A percentile compares a stretch with the other conserved stretches of the same genome.
phyloP scores from a whole-genome alignment of 2,113 vertebrate species.

The Periophthalmus modestus region DNA sequence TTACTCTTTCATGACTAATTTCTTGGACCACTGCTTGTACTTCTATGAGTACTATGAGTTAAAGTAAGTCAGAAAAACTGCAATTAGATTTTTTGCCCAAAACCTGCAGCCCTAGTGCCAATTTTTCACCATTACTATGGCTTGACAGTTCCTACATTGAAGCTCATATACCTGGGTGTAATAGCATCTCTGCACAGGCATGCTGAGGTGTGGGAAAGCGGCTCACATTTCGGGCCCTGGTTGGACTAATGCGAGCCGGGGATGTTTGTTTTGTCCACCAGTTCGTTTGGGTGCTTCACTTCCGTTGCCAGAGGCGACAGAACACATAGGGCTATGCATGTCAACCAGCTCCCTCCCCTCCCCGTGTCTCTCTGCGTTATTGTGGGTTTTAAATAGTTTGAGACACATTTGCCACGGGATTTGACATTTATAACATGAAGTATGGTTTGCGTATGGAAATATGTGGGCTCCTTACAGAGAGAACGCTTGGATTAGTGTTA shows the following conservation, averaged over 20 bases:
- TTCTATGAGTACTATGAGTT: too few species aligned
- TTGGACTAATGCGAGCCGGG: conserved; percentile 32
- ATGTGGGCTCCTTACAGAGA: too few species aligned
- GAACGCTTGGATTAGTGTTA: too few species aligned
- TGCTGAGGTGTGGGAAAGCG: conserved; percentile 18
- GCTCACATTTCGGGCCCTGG: conserved; percentile 4
- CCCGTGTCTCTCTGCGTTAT: neutral
- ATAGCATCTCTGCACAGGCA: conserved; percentile 8
- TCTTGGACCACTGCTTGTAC: too few species aligned
- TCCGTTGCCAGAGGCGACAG: conserved; percentile 72
- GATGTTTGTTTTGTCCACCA: conserved; percentile 75
- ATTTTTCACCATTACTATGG: too few species aligned
- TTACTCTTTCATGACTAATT: too few species aligned
- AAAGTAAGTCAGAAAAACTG: too few species aligned
- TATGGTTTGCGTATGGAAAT: neutral
- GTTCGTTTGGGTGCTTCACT: conserved; percentile 69
- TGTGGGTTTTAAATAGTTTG: neutral
- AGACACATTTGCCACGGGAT: neutral
- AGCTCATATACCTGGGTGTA: neutral
- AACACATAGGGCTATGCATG: conserved; percentile 64
- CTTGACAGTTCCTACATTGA: too few species aligned
- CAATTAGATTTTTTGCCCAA: too few species aligned
- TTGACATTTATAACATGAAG: neutral
- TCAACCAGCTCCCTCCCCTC: conserved; percentile 54
- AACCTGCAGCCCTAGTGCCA: too few species aligned